phyloP scores from a whole-genome alignment of 2,888 invertebrate genomes.

The Notodonta ziczac region DNA sequence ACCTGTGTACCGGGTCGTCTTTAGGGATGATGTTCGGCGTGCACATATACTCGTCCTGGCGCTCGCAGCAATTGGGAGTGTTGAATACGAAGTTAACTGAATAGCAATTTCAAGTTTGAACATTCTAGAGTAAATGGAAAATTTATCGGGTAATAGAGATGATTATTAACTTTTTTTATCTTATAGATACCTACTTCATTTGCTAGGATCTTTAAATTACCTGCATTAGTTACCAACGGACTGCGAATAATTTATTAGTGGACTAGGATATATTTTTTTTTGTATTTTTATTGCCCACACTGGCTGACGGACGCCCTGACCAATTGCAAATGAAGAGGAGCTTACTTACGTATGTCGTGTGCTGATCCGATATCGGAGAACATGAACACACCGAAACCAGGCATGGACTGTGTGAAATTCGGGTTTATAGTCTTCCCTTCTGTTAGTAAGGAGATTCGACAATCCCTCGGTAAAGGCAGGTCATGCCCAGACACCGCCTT shows the following conservation, averaged over 20 bases:
- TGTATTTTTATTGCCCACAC: no score
- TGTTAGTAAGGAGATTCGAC: not conserved
- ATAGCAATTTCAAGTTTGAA: not conserved
- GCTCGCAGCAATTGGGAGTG: conserved; percentile 24
- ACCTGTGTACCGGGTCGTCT: conserved; percentile 31
- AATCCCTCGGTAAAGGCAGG: not conserved
- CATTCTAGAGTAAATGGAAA: not conserved
- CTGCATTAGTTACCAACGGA: no score
- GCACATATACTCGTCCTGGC: conserved; percentile 20
- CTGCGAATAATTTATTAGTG: no score
- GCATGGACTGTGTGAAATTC: conserved; percentile 7
- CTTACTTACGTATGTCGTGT: conserved; percentile 14
- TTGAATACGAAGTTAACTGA: conserved; percentile 13
- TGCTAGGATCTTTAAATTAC: no score
- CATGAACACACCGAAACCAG: not conserved
- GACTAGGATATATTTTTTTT: no score
- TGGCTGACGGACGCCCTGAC: no score
- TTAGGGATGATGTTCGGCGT: conserved; percentile 16
- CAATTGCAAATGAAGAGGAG: no score
- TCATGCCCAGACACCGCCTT: conserved; percentile 1
- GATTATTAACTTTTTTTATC: no score
- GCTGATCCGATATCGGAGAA: conserved; percentile 13
- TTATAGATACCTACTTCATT: no score
- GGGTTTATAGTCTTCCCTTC: conserved; percentile 2
- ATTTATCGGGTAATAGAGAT: no score